These are phyloP conservation scores for Archips crataeganus DNA, from an alignment of 2,888 invertebrate species.

Conservation along the genomic window DNA sequence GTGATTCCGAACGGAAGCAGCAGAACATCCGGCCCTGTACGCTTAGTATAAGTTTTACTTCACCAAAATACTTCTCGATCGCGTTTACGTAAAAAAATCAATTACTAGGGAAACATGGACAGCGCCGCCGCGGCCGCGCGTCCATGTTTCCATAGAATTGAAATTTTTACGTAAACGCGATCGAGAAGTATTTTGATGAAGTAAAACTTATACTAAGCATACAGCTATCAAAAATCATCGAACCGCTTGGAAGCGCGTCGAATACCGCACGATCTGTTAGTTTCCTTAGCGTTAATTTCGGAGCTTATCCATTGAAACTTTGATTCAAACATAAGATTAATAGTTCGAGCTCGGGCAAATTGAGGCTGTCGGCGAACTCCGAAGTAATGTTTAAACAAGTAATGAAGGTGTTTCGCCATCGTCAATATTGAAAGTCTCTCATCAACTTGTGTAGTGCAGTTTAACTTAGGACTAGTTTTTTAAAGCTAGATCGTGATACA, in stretches of 20 bases:
- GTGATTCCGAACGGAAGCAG: no score
- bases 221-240: background rate
- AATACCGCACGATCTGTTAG: constrained; percentile 22
- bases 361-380: constrained; percentile 54
- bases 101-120: no score
- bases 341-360: constrained; percentile 58
- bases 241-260: background rate
- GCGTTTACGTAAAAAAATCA: no score
- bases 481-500: background rate
- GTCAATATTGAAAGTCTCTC: constrained; percentile 44
- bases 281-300: constrained; percentile 59
- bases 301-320: constrained; percentile 69
- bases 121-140: no score
- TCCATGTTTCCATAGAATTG: no score
- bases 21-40: no score
- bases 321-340: constrained; percentile 73
- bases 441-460: constrained; percentile 20
- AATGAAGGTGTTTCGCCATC: constrained; percentile 51
- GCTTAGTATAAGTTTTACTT: no score
- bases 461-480: constrained; percentile 13
- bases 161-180: no score
- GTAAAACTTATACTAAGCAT: no score
- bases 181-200: no score
- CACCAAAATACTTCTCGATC: no score
- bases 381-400: constrained; percentile 61